A percentile compares a stretch with the other conserved stretches of the same genome.
Evolutionary conservation across 2,113 vertebrate species (phyloP).

Genomic region (Eudyptes chrysolophus): DNA sequence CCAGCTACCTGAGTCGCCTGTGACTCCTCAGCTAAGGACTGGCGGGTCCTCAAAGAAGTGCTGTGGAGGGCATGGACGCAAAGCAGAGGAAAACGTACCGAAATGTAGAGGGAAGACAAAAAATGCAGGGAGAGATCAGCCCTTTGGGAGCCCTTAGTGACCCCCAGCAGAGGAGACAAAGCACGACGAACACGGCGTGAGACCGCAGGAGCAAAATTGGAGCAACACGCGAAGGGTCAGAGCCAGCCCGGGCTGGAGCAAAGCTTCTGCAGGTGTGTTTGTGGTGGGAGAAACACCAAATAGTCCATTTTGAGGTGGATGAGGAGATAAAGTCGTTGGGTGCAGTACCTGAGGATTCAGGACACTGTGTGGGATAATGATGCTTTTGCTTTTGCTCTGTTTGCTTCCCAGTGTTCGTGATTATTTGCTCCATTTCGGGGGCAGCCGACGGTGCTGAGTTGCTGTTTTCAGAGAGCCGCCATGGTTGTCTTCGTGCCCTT

Average conservation of each 20-base stretch:
- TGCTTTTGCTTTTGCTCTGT: background rate
- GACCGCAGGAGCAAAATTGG: background rate
- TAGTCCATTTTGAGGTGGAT: background rate
- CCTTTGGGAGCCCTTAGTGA: background rate
- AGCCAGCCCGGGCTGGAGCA: background rate
- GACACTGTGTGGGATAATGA: background rate
- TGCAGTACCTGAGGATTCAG: background rate
- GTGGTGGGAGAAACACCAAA: background rate
- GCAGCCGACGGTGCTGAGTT: background rate
- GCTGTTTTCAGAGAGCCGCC: background rate
- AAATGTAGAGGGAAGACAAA: background rate
- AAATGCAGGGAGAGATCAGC: background rate
- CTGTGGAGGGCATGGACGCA: background rate
- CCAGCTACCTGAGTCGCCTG: background rate
- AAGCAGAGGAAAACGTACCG: background rate
- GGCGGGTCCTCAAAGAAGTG: background rate
- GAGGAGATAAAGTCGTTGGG: background rate
- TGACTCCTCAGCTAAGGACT: background rate
- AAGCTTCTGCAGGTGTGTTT: background rate
- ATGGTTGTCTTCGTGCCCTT: background rate
- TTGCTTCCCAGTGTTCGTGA: background rate
- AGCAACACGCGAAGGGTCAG: background rate
- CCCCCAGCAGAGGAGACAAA: background rate
- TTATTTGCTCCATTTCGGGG: background rate
- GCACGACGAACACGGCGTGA: fast-evolving